Base-by-base conservation (phyloP, 2,113 vertebrate species). In the Pituophis catenifer region DNA sequence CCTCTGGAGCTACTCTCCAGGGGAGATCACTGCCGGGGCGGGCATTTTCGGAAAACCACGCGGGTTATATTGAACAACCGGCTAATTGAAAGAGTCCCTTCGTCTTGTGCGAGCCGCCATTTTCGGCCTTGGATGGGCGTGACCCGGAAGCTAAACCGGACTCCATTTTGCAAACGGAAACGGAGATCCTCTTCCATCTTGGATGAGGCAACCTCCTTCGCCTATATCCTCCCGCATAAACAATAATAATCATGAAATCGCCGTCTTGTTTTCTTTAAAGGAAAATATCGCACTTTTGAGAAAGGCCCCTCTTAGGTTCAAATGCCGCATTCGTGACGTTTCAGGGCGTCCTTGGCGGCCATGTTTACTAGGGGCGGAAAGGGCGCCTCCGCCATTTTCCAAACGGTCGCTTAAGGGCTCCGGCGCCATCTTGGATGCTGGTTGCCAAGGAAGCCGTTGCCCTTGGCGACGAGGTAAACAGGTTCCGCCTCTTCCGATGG, bases 361-460 rank as follows among this genome's bases (percentile, higher is more conserved):
- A 90, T 93, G 23, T 93, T 90, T 86, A 7, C 11, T 70, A 53
- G 54, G 93, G 92, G 92, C 12, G 48, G 70, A 29, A 48, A 52
- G 0, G 8, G 5, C 10, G 2, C 50, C 2, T 2, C 21, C 3
- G 10, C 54, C 86, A 29, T 81, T n/a, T 81, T 53, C 24, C 52
- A 48, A 65, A 70, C 11, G 54, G 92, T 8, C 52, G 6, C 0
- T 38, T 65, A 2, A 2, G 1, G 0, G 0, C 7, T 8, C 6
- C 13, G 88, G 33, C 91, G 91, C 91, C 85, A 75, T 90, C 44
- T 94, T 88, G 91, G 70, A 11, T 38, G 2, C 4, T 11, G 55
- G 92, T 93, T 93, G 57, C 92, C 54, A 93, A 44, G 92, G 89
- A 65, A 86, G 89, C 92, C 23, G 92, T 93, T 19, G 92, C 55